Conservation (phyloP, 2,797 vertebrate genomes). For the Otus scops region DNA sequence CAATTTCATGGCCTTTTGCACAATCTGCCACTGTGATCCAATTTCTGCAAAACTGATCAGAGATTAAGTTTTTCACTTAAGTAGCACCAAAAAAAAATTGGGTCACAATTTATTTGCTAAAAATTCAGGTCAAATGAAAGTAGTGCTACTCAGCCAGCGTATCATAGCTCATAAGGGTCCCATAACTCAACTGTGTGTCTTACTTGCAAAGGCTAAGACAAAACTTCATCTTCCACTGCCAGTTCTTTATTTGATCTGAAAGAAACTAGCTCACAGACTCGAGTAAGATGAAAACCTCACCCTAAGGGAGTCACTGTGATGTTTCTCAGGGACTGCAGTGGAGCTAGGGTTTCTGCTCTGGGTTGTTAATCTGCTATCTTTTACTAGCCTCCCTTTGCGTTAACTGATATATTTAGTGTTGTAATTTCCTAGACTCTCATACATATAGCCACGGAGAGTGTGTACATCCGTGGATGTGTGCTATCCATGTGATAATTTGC, state of each 20-base stretch:
- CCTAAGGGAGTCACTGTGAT: not conserved
- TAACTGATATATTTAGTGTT: not conserved
- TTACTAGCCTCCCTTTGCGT: not conserved
- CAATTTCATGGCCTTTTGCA: not conserved
- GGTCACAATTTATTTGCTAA: not conserved
- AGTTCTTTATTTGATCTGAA: not conserved
- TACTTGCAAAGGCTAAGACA: not conserved
- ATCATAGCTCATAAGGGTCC: not conserved
- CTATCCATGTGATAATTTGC: not conserved
- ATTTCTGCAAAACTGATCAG: constrained; percentile 36
- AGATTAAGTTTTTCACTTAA: constrained; percentile 32
- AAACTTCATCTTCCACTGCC: not conserved
- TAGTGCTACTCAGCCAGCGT: not conserved
- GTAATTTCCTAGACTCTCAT: not conserved
- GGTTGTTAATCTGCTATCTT: not conserved
- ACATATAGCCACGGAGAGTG: not conserved
- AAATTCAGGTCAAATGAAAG: not conserved
- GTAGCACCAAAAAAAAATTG: not conserved
- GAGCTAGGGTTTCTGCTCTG: not conserved
- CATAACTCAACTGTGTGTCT: not conserved
- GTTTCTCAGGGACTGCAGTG: not conserved
- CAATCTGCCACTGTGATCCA: not conserved
- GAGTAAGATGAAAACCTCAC: not conserved
- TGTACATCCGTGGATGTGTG: not conserved
- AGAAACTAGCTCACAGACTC: not conserved